A percentile compares a stretch with the other conserved stretches of the same genome.
phyloP scores from a whole-genome alignment of 2,888 invertebrate genomes.

The Machimus atricapillus region DNA sequence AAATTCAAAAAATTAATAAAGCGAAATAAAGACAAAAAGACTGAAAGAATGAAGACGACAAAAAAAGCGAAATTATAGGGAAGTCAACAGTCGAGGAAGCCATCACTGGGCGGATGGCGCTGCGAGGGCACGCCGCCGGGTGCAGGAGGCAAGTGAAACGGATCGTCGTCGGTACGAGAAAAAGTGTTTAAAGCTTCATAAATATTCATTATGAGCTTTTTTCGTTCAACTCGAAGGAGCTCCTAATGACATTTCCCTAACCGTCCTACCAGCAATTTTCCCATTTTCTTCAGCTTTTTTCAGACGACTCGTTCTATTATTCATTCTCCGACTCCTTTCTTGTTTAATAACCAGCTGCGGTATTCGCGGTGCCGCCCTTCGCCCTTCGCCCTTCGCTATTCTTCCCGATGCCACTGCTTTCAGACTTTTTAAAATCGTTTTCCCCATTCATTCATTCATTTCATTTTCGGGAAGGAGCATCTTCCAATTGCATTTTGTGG shows the following conservation, averaged over 20 bases:
- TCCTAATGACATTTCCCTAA: constrained; percentile 39
- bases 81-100: constrained; percentile 28
- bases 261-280: constrained; percentile 36
- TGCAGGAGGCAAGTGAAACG: neutral
- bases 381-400: neutral
- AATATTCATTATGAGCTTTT: constrained; percentile 39
- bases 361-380: neutral
- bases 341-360: constrained; percentile 32
- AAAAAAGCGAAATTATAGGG: neutral
- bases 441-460: constrained; percentile 28
- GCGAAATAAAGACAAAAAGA: constrained; percentile 34
- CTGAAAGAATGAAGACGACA: neutral
- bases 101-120: neutral
- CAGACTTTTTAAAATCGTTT: constrained; percentile 34
- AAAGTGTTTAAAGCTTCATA: constrained; percentile 38
- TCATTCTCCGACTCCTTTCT: constrained; percentile 37
- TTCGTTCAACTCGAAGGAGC: constrained; percentile 24
- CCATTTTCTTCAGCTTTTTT: constrained; percentile 35
- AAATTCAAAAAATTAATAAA: constrained; percentile 35
- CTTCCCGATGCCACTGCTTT: neutral
- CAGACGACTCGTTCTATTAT: constrained; percentile 31
- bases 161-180: neutral
- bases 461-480: constrained; percentile 12
- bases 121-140: neutral
- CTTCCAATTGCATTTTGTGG: constrained; percentile 37